Conservation (phyloP, 2,888 invertebrate species). For the Oxytorus armatus region DNA sequence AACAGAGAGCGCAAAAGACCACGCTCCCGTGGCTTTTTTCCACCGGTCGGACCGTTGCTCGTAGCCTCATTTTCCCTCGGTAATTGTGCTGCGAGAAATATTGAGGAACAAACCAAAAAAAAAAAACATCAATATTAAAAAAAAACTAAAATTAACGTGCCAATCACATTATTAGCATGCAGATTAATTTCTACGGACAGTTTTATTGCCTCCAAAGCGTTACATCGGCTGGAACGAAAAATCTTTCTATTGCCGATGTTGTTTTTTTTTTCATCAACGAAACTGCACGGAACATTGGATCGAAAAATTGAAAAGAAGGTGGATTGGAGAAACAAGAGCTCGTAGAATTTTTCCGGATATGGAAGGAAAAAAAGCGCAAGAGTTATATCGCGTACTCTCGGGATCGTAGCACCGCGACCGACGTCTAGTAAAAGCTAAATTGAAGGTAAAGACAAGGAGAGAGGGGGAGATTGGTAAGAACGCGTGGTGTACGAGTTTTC, state of each 20-base stretch:
- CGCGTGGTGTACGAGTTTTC: conserved; percentile 19
- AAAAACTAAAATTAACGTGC: conserved; percentile 28
- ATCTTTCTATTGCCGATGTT: conserved; percentile 49
- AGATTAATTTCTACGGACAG: conserved; percentile 46
- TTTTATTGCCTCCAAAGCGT: conserved; percentile 53
- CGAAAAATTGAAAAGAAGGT: not conserved
- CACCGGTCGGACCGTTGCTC: conserved; percentile 85
- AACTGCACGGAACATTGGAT: conserved; percentile 2
- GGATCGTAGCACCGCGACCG: conserved; percentile 48
- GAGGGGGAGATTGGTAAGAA: conserved; percentile 16
- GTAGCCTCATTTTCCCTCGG: conserved; percentile 87
- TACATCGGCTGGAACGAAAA: conserved; percentile 55
- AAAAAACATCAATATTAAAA: conserved; percentile 24
- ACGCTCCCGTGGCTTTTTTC: conserved; percentile 87
- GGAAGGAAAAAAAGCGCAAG: conserved; percentile 30
- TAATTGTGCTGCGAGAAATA: conserved; percentile 84
- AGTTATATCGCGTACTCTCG: conserved; percentile 40
- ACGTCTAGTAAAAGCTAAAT: conserved; percentile 52
- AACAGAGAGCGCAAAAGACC: conserved; percentile 94
- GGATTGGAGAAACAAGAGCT: not conserved
- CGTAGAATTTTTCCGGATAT: conserved; percentile 30
- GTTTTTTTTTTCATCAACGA: conserved; percentile 46
- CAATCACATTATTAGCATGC: conserved; percentile 53
- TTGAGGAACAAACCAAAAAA: conserved; percentile 15
- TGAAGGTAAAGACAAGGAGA: conserved; percentile 34